phyloP scores from a whole-genome alignment of 1,140 invertebrate genomes.

The Bombus pascuorum region DNA sequence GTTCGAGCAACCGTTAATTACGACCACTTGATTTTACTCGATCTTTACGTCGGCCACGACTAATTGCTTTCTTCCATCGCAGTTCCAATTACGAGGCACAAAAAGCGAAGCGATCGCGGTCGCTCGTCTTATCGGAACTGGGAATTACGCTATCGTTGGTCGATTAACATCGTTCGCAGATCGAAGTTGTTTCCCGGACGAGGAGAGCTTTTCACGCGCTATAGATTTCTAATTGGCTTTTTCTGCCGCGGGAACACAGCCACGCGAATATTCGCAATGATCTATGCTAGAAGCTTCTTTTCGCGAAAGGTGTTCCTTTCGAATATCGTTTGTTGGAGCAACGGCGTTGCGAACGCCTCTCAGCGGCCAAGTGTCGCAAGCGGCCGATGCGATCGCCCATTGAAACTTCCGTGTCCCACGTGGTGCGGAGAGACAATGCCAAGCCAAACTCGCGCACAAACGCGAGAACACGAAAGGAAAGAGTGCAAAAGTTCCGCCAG shows the following conservation, averaged over 20 bases:
- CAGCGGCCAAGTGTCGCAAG: no score
- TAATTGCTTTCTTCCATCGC: slow-evolving; percentile 30
- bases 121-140: slow-evolving; percentile 16
- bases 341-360: background rate
- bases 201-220: background rate
- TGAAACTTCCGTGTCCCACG: slow-evolving; percentile 7
- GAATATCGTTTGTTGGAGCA: background rate
- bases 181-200: background rate
- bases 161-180: background rate
- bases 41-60: slow-evolving; percentile 22
- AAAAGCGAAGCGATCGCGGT: slow-evolving; percentile 7
- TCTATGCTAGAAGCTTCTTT: background rate
- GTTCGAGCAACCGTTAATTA: background rate
- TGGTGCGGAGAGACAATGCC: background rate
- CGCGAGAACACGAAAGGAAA: background rate
- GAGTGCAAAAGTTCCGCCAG: background rate
- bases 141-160: background rate
- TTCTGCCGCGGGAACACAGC: background rate
- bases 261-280: background rate
- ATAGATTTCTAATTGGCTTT: background rate
- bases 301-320: background rate
- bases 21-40: background rate
- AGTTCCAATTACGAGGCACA: background rate
- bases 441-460: background rate
- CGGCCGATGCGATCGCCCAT: background rate